Base-by-base conservation (phyloP, 2,113 vertebrate genomes). In the Erpornis zantholeuca region DNA sequence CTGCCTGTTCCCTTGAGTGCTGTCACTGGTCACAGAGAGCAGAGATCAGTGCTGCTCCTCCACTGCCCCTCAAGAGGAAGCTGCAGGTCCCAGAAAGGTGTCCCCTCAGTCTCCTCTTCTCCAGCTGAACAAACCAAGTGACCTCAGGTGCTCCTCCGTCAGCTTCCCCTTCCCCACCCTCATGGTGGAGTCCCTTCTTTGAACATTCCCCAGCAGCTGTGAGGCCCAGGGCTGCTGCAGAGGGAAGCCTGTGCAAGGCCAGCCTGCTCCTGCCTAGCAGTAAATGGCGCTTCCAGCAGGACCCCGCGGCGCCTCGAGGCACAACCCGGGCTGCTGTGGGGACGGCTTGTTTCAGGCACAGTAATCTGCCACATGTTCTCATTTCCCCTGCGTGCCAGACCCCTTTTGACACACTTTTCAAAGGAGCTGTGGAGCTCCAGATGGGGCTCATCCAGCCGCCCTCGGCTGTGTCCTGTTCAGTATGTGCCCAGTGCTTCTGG, bases 361-460 rank as follows among this genome's bases (percentile, higher is more conserved):
- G 13, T 33, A 21, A 86, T 82, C 79, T 88, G 68, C 88, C 78
- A 82, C 65, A 25, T 85, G 68, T 65, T 91, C 68, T 88, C 60
- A 76, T 92, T 90, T 91, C 68, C 68, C 31, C 47, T 3, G 27
- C 22, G 2, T 6, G n/a, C 88, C 96, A 80, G 44, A 59, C 29
- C 40, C 76, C 50, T 91, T 96, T 83, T 92, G 85, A 94, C 84
- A 90, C 75, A 85, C 56, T 76, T 93, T 85, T 72, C 73, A 73
- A 83, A 80, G 89, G 52, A 90, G 27, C 64, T 63, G 65, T 11
- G 7, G 70, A 81, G 45, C 31, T 96, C 93, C 97, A 97, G 92
- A 96, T 96, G 97, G 75, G 77, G 40, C 25, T 80, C 49, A 70
- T 56, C 80, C 85, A 88, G 87, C 36, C n/a, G n/a, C n/a, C n/a